phyloP scores from a whole-genome alignment of 1,140 invertebrate genomes.

The Zaprionus tsacasi region DNA sequence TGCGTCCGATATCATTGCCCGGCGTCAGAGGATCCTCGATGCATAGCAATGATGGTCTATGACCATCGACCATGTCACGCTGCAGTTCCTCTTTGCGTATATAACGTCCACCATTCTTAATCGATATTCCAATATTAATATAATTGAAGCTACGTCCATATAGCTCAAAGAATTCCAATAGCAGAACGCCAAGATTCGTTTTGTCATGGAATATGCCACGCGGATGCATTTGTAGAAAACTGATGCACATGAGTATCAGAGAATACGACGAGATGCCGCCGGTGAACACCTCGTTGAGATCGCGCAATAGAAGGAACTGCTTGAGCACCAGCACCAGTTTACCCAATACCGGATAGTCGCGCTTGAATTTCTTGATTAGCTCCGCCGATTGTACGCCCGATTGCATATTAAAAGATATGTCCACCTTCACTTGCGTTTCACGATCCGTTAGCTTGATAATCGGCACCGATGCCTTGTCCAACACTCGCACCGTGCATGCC shows the following conservation, averaged over 20 bases:
- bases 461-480: conserved; percentile 98
- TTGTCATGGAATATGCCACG: conserved; percentile 86
- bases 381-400: conserved; percentile 97
- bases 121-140: conserved; percentile 96
- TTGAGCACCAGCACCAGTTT: conserved; percentile 98
- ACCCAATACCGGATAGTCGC: conserved; percentile 92
- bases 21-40: conserved; percentile 99
- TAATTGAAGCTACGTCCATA: conserved; percentile 99
- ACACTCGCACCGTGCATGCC: conserved; percentile 94
- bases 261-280: conserved; percentile 99
- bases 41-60: conserved; percentile 95
- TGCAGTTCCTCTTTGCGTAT: conserved; percentile 97
- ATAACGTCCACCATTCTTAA: conserved; percentile 97
- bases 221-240: conserved; percentile 94
- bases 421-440: conserved; percentile 96
- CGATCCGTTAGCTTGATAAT: conserved; percentile 99
- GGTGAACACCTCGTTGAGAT: conserved; percentile 99
- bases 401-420: conserved; percentile 99
- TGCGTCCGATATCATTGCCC: conserved; percentile 98
- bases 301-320: conserved; percentile 98
- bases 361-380: conserved; percentile 94
- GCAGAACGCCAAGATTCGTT: conserved; percentile 95
- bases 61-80: conserved; percentile 96
- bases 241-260: conserved; percentile 98
- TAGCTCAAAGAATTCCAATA: conserved; percentile 99